Conservation (phyloP, 1,140 invertebrate genomes). For the Aphis gossypii region DNA sequence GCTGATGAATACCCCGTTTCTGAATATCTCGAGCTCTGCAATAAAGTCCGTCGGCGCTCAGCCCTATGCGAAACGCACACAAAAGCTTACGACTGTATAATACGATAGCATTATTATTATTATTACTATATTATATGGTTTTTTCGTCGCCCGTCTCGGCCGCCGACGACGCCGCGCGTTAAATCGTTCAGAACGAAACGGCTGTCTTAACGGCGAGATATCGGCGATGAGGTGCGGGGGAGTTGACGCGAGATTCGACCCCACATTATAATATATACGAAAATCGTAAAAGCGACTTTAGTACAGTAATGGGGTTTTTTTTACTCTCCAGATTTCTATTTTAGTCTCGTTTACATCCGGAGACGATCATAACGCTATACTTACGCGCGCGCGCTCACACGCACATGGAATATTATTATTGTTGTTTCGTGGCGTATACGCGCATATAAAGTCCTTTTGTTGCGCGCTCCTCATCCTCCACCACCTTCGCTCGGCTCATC, state of each 20-base stretch:
- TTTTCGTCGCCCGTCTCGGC: slow-evolving; percentile 20
- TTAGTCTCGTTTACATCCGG: slow-evolving; percentile 47
- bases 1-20: not conserved
- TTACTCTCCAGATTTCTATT: not conserved
- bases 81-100: not conserved
- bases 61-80: not conserved
- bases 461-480: not conserved
- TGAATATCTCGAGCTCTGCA: not conserved
- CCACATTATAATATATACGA: not conserved
- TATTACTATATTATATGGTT: slow-evolving; percentile 18
- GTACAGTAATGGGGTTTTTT: not conserved
- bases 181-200: slow-evolving; percentile 42
- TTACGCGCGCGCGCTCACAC: not conserved
- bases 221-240: not conserved
- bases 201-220: not conserved
- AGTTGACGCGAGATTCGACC: not conserved
- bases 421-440: not conserved
- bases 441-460: slow-evolving; percentile 7
- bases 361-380: not conserved
- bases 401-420: not conserved
- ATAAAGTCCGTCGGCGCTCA: not conserved
- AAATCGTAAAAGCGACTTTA: slow-evolving; percentile 6
- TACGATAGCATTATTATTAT: not conserved
- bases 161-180: not conserved
- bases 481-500: not conserved